These are phyloP conservation scores for Crenuchus spilurus DNA, from an alignment of 2,797 vertebrate species.

Conservation along the genomic window DNA sequence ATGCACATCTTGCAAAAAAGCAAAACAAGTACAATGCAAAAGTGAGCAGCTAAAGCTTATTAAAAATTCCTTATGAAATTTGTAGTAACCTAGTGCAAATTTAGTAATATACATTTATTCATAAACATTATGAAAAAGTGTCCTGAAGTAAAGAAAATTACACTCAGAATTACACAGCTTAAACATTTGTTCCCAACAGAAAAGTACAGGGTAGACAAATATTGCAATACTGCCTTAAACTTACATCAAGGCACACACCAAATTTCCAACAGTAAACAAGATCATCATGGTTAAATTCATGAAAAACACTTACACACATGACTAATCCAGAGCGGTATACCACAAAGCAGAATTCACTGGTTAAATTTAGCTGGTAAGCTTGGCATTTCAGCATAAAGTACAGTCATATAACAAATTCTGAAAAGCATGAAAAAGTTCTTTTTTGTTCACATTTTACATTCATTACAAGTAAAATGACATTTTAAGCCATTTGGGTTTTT, in stretches of 20 bases:
- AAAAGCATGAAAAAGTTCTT: no score
- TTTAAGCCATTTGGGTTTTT: no score
- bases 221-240: background rate
- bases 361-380: background rate
- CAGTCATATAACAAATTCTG: no score
- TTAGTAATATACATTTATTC: conserved; percentile 33
- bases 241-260: background rate
- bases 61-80: conserved; percentile 37
- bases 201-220: conserved; percentile 8
- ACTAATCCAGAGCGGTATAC: background rate
- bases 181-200: conserved; percentile 41
- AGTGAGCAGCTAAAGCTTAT: background rate
- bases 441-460: no score
- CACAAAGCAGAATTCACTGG: background rate
- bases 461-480: no score
- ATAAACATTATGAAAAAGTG: conserved; percentile 45
- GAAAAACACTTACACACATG: background rate
- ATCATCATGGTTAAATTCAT: background rate
- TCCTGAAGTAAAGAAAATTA: conserved; percentile 22
- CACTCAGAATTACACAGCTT: conserved; percentile 33
- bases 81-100: conserved; percentile 44
- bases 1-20: conserved; percentile 19
- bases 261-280: background rate
- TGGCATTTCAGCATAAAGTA: no score
- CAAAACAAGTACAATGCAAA: conserved; percentile 18